phyloP scores from a whole-genome alignment of 2,113 vertebrate species.

The Triplophysa tibetana region DNA sequence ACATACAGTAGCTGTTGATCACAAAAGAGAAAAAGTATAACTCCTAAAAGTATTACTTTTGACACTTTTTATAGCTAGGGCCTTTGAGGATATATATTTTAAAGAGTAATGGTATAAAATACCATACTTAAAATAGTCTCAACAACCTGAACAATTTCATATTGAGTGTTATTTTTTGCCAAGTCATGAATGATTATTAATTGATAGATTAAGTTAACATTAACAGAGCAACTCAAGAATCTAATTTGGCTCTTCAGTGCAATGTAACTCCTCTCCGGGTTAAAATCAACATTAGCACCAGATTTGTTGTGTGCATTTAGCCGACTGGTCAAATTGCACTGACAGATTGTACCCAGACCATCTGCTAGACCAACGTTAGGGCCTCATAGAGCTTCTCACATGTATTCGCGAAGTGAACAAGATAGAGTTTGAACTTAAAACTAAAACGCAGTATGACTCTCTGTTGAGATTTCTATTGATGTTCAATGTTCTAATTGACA shows the following conservation, averaged over 20 bases:
- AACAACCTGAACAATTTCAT: background rate
- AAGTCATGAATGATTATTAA: constrained; percentile 2
- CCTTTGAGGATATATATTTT: background rate
- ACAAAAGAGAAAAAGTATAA: constrained; percentile 13
- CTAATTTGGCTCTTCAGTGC: constrained; percentile 1
- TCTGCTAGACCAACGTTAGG: constrained; percentile 58
- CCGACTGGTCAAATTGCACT: constrained; percentile 61
- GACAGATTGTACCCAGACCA: constrained; percentile 64
- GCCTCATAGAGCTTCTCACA: constrained; percentile 51
- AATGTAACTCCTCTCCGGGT: constrained; percentile 44
- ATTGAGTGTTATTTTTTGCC: background rate
- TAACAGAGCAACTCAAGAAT: constrained; percentile 28
- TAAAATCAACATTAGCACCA: constrained; percentile 54
- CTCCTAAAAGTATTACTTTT: background rate
- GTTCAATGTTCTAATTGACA: too few relatives aligned
- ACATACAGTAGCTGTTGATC: background rate
- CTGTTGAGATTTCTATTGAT: too few relatives aligned
- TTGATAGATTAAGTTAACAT: constrained; percentile 27
- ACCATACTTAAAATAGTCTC: constrained; percentile 3
- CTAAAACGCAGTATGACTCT: background rate
- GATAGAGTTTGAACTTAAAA: background rate
- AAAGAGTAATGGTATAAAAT: background rate
- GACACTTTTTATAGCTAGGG: constrained; percentile 10
- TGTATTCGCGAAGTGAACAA: constrained; percentile 57
- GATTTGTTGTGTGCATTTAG: constrained; percentile 57